Percentiles rank a stretch among this genome's conserved stretches.
phyloP scores from a whole-genome alignment of 1,140 invertebrate genomes.

The Pseudomyrmex pallidus region DNA sequence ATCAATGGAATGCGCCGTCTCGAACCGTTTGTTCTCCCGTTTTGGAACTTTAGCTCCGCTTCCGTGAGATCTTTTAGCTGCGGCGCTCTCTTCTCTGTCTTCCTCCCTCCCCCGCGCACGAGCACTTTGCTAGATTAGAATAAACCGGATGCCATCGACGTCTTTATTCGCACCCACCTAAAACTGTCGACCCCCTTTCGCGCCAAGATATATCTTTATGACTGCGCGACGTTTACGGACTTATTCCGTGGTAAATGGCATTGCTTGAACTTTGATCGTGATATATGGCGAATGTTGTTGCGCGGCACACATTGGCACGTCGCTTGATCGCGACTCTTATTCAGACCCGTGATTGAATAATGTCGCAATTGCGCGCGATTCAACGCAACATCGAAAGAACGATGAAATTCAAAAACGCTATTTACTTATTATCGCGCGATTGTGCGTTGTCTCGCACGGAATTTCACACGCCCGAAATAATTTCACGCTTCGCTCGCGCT shows the following conservation, averaged over 20 bases:
- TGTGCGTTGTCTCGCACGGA: not conserved
- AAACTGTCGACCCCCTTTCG: conserved; percentile 54
- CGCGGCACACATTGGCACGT: conserved; percentile 6
- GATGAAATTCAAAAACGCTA: not conserved
- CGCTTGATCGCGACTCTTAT: not conserved
- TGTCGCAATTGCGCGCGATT: not conserved
- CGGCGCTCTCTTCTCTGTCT: not conserved
- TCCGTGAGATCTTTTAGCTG: conserved; percentile 21
- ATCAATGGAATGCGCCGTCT: conserved; percentile 42
- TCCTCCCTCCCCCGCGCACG: too few species aligned
- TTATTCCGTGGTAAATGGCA: conserved; percentile 49
- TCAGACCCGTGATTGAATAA: not conserved
- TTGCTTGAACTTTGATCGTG: conserved; percentile 51
- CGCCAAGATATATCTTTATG: conserved; percentile 55
- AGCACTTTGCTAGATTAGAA: conserved; percentile 63
- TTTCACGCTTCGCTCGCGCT: not conserved
- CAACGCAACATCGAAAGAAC: too few species aligned
- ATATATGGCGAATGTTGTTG: conserved; percentile 22
- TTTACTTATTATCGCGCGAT: not conserved
- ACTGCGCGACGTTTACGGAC: conserved; percentile 24
- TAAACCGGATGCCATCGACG: conserved; percentile 56
- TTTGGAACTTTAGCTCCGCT: conserved; percentile 13
- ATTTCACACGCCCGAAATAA: not conserved
- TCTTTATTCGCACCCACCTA: conserved; percentile 56
- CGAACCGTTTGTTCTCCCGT: conserved; percentile 41